Evolutionary conservation across 1,140 invertebrate species (phyloP), one percentile per base, ranked within the genome.

Genomic region (Drosophila parvula): DNA sequence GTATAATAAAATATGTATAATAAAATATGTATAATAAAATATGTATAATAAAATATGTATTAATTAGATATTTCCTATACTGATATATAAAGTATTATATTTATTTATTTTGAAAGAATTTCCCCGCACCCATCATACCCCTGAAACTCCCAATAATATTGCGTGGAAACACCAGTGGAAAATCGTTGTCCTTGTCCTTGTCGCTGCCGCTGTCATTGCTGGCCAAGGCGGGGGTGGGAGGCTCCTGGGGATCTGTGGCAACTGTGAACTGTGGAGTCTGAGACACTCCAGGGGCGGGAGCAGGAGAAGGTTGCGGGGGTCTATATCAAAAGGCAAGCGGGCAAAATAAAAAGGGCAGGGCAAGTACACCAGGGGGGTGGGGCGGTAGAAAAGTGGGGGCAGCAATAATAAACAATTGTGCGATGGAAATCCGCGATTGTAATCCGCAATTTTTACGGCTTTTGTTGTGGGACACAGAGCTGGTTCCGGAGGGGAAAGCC

Each of bases 381-480:
- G 63, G 22, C n/a, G n/a, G n/a, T n/a, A n/a, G 71, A 81, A 78
- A 82, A 78, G n/a, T n/a, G 77, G 62, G 65, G 63, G 79, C 67
- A 76, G 83, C 83, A 86, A 86, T 81, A 86, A 86, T 82, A 86
- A 90, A 85, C 88, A 90, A 88, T 86, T 86, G 83, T 86, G 70
- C 79, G 83, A 82, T 90, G 81, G 83, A 90, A 91, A 86, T 91
- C 89, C 84, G 89, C 90, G 89, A 91, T 91, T 89, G 89, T 91
- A 91, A 91, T 91, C 90, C 90, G 89, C 90, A 91, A 91, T 91
- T 91, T 91, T 91, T 91, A 90, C 90, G 84, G 90, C 90, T 91
- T 90, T 91, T 83, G 76, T 83, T 71, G 64, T 64, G 57, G 41
- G 67, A 32, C 50, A 48, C 30, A 9, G 32, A 36, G 40, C 40